phyloP scores from a whole-genome alignment of 2,797 vertebrate genomes.

The Ctenochaetus hawaiiensis region DNA sequence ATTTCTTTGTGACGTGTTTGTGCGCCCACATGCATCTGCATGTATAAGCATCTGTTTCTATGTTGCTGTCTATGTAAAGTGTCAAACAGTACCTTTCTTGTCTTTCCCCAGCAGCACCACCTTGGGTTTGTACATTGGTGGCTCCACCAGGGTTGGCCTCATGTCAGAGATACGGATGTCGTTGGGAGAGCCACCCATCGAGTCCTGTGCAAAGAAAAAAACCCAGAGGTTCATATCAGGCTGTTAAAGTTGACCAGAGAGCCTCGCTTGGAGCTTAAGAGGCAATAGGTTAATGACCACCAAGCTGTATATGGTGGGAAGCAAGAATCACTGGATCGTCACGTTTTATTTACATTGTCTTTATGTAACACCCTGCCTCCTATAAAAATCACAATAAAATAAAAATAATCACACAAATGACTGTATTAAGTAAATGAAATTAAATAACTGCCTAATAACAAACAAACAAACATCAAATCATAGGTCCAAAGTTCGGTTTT shows the following conservation, averaged over 20 bases:
- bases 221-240: conserved; percentile 12
- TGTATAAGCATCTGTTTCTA: neutral
- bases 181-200: conserved; percentile 95
- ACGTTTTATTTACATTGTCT: neutral
- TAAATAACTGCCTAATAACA: neutral
- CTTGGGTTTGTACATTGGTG: conserved; percentile 97
- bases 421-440: neutral
- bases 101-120: conserved; percentile 98
- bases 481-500: too few relatives aligned
- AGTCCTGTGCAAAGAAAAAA: conserved; percentile 86
- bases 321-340: too few relatives aligned
- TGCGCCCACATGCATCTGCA: conserved; percentile 8
- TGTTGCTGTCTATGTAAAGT: neutral
- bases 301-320: neutral
- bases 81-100: conserved; percentile 92
- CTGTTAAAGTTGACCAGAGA: neutral
- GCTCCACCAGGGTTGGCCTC: conserved; percentile 97
- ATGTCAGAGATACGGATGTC: conserved; percentile 99
- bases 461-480: too few relatives aligned
- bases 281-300: neutral
- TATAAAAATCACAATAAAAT: neutral
- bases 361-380: neutral
- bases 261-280: neutral
- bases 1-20: conserved; percentile 18
- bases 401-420: neutral